Evolutionary conservation across 2,888 invertebrate species (phyloP), one percentile per base, ranked within the genome.

Genomic region (Micropterix aruncella): DNA sequence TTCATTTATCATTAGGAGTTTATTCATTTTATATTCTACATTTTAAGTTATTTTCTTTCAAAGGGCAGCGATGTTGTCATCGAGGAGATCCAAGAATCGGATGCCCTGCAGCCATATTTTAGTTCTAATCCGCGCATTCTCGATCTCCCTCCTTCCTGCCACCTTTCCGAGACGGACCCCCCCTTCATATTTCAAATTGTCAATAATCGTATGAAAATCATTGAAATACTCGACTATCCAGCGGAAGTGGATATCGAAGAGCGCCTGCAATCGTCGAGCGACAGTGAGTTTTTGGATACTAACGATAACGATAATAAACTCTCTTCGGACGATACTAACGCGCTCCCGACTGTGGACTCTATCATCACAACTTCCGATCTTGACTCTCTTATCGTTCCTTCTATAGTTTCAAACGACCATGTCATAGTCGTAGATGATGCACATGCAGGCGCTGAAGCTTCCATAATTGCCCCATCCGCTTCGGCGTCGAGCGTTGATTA

Each of bases 21-120:
- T n/a, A n/a, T n/a, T n/a, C n/a, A n/a, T n/a, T n/a, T n/a, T n/a
- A n/a, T n/a, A n/a, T n/a, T n/a, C n/a, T n/a, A 41, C 4, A 41
- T 41, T 18, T 14, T 7, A 18, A n/a, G 18, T 43, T 17, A 19
- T 14, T 41, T 36, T 41, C 38, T 37, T 41, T 16, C 37, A 65
- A 73, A 72, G 70, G 71, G 61, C 57, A 62, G 60, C 57, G 66
- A 67, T 63, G 65, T 69, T 51, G 63, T 65, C 66, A 65, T 66
- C 65, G 71, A 70, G 61, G 70, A 70, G 61, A 60, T 66, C 53
- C 65, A 59, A 52, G 69, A 68, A 59, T 65, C 66, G 61, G 66
- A 69, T 61, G 56, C 52, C 57, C 58, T 62, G 59, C 27, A 27
- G 27, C 27, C 27, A 27, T 27, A 27, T 27, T 27, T 27, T 27